Percentiles rank a stretch among this genome's conserved stretches.
Conservation (phyloP, 2,888 invertebrate genomes). For the Polia nebulosa region DNA sequence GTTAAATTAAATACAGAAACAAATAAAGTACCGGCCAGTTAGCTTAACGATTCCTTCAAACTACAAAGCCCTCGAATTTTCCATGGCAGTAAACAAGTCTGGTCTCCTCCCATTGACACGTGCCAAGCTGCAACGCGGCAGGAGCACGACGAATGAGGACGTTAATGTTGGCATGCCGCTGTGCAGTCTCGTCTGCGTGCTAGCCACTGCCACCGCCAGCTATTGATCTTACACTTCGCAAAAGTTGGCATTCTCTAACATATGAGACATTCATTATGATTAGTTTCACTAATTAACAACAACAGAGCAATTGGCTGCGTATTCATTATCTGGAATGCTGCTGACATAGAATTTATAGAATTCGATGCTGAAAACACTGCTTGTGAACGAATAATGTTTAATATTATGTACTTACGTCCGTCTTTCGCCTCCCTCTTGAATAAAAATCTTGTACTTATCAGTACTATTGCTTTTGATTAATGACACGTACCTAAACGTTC, state of each 20-base stretch:
- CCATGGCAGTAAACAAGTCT: conserved; percentile 23
- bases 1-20: no score
- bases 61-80: conserved; percentile 11
- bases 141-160: conserved; percentile 26
- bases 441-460: not conserved
- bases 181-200: conserved; percentile 16
- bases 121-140: conserved; percentile 7
- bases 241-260: not conserved
- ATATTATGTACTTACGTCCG: not conserved
- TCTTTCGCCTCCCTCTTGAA: not conserved
- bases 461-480: not conserved
- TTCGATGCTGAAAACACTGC: not conserved
- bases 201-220: not conserved
- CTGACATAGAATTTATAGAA: not conserved
- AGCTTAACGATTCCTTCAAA: conserved; percentile 5
- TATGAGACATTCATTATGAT: not conserved
- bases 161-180: conserved; percentile 24
- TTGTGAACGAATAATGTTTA: not conserved
- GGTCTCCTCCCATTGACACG: not conserved
- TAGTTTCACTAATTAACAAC: conserved; percentile 5
- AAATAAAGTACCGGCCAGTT: not conserved
- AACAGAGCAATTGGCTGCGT: not conserved
- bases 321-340: not conserved
- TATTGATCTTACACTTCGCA: conserved; percentile 12
- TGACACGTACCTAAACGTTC: not conserved